Evolutionary conservation across 2,797 vertebrate genomes (phyloP).

Genomic region (Catostomus latipinnis): DNA sequence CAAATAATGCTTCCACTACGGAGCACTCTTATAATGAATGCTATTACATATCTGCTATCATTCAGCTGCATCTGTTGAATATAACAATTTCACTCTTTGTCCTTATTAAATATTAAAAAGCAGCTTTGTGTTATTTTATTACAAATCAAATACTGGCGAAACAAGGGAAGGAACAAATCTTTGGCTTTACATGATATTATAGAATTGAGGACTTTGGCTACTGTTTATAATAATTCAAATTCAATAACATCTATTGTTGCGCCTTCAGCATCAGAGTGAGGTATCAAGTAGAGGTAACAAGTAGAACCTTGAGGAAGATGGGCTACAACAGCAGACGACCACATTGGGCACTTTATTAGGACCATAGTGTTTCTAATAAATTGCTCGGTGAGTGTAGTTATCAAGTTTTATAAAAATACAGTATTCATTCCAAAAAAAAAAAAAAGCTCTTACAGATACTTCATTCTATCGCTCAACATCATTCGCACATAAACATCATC

Average conservation of each 20-base stretch:
- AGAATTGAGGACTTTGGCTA: conserved; percentile 33
- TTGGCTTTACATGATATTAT: conserved; percentile 26
- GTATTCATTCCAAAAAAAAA: conserved; percentile 22
- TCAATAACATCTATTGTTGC: conserved; percentile 29
- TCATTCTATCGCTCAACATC: conserved; percentile 71
- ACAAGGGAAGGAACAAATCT: conserved; percentile 36
- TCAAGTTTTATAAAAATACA: conserved; percentile 26
- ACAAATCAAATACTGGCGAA: conserved; percentile 4
- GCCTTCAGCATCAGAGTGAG: not conserved
- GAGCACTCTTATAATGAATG: not conserved
- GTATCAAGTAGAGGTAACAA: no score
- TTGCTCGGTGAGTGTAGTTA: no score
- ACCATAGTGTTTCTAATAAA: no score
- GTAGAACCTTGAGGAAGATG: no score
- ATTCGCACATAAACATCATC: conserved; percentile 63
- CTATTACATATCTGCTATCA: not conserved
- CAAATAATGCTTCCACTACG: not conserved
- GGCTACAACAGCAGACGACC: no score
- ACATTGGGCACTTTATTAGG: no score
- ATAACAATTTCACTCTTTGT: conserved; percentile 74
- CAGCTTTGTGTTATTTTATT: not conserved
- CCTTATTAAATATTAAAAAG: conserved; percentile 53
- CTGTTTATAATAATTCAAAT: not conserved
- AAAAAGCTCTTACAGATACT: conserved; percentile 58
- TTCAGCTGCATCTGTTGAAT: conserved; percentile 12